Evolutionary conservation across 2,888 invertebrate species (phyloP).

Genomic region (Masnerella sp.): DNA sequence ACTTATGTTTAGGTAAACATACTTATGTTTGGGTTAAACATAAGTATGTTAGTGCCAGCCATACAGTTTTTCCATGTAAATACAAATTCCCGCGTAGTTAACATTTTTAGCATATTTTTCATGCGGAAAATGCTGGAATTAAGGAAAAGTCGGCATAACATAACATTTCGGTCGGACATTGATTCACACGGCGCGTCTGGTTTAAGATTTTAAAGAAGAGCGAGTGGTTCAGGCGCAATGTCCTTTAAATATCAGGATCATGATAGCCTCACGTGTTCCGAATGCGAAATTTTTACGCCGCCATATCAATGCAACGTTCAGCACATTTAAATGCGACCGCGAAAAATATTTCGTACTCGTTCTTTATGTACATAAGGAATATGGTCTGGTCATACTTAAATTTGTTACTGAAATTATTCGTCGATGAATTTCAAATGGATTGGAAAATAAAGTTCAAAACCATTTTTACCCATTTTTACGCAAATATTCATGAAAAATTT

Average conservation of each 20-base stretch:
- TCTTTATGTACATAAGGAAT: slow-evolving; percentile 40
- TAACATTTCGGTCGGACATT: slow-evolving; percentile 16
- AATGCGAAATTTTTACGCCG: slow-evolving; percentile 47
- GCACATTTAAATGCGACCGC: slow-evolving; percentile 45
- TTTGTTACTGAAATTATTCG: slow-evolving; percentile 20
- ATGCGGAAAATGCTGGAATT: too few relatives aligned
- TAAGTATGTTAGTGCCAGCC: too few relatives aligned
- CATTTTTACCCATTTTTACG: too few relatives aligned
- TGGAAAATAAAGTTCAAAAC: too few relatives aligned
- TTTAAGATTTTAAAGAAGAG: slow-evolving; percentile 53
- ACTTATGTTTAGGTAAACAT: too few relatives aligned
- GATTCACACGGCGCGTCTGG: slow-evolving; percentile 11
- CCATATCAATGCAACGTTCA: slow-evolving; percentile 47
- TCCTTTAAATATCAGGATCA: slow-evolving; percentile 54
- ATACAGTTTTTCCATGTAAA: too few relatives aligned
- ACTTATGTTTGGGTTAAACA: too few relatives aligned
- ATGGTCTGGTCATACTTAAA: slow-evolving; percentile 28
- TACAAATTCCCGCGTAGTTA: too few relatives aligned
- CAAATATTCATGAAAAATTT: too few relatives aligned
- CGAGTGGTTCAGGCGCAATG: slow-evolving; percentile 38
- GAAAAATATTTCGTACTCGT: slow-evolving; percentile 34
- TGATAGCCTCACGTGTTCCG: slow-evolving; percentile 40
- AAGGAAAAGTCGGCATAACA: too few relatives aligned
- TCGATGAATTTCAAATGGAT: too few relatives aligned
- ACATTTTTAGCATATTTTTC: too few relatives aligned